Evolutionary conservation across 2,797 vertebrate genomes (phyloP), one percentile per base, ranked within the genome.

Genomic region (Sylvilagus floridanus): DNA sequence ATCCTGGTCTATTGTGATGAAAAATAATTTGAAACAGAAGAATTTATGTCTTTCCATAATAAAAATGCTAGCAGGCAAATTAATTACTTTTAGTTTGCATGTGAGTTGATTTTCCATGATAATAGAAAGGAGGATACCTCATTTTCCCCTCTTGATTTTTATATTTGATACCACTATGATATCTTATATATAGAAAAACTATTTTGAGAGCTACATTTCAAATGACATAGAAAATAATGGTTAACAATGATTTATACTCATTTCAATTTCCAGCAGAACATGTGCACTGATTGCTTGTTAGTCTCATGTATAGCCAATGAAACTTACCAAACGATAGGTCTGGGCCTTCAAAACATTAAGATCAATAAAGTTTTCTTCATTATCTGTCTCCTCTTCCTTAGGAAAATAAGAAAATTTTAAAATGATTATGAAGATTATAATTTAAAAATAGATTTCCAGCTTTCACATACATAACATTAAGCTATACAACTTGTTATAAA

Each of bases 361-460:
- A 98, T 99, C 99, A 97, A 99, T 98, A 93, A 98, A 98, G 78
- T 99, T 98, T 96, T 99, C 99, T 90, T 99, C 99, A 28, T 96
- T 98, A 90, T 99, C 99, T 2, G 99, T 99, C 19, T 99, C 98
- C 95, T 99, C 99, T 96, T 99, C 99, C 99, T 99, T 97, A 93
- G 95, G 57, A 95, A 96, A 96, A 94, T 50, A 96, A 95, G 94
- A 84, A 69, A 60, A 28, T 95, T 93, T 83, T 75, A 28, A 86
- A 96, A 84, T 85, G 54, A 93, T 91, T 50, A 88, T 78, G 90
- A 90, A 83, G 69, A 30, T 66, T 90, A 75, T 32, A 47, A 82
- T 78, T 95, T 90, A n/a, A 82, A 94, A 37, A 84, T 47, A 6
- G 37, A 88, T 86, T 94, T 96, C 22, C 30, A 76, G 57, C 50